A percentile compares a stretch with the other conserved stretches of the same genome.
These are phyloP conservation scores for Centroberyx gerrardi DNA, from an alignment of 2,797 vertebrate genomes.

Conservation along the genomic window DNA sequence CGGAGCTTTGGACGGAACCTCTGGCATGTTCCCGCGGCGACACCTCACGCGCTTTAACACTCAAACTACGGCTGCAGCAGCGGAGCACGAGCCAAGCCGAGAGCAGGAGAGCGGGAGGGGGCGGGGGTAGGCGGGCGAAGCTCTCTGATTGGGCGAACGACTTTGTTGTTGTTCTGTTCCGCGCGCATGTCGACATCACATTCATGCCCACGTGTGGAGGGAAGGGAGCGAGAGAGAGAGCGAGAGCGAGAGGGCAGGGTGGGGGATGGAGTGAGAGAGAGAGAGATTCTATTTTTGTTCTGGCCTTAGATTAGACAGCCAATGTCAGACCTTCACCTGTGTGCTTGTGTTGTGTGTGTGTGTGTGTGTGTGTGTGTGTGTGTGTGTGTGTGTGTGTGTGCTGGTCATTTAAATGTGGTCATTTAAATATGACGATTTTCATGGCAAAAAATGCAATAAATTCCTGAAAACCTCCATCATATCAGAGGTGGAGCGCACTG, in stretches of 20 bases:
- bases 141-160: conserved; percentile 69
- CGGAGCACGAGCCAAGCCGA: neutral
- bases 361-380: neutral
- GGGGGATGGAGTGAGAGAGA: conserved; percentile 47
- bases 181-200: conserved; percentile 51
- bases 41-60: neutral
- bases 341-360: neutral
- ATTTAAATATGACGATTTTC: too few species aligned
- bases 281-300: conserved; percentile 52
- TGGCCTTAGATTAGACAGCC: neutral
- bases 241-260: conserved; percentile 51
- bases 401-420: too few species aligned
- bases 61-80: conserved; percentile 4
- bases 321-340: neutral
- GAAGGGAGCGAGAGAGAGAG: neutral
- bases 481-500: too few species aligned
- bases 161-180: conserved; percentile 74
- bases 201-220: conserved; percentile 55
- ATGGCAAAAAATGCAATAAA: too few species aligned
- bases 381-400: conserved; percentile 23
- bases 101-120: neutral
- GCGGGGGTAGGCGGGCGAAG: conserved; percentile 12
- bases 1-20: conserved; percentile 68
- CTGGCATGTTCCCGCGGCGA: conserved; percentile 80
- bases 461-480: too few species aligned